These are phyloP conservation scores for Crypturellus tataupa DNA, from an alignment of 2,797 vertebrate genomes.

Conservation along the genomic window DNA sequence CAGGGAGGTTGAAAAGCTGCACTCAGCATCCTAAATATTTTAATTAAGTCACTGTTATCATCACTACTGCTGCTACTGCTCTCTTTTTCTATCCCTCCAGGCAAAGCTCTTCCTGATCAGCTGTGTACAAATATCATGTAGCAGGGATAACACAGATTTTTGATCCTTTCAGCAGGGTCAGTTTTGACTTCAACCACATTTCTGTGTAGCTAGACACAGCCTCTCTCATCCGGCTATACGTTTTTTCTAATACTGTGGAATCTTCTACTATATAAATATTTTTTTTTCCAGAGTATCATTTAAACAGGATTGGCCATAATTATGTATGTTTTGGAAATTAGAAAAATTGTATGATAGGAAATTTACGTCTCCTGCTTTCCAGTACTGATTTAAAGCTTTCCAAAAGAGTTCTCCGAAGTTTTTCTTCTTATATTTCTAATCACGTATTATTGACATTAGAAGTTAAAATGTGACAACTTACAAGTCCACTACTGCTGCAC, in stretches of 20 bases:
- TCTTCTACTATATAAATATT: constrained; percentile 17
- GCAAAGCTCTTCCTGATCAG: not conserved
- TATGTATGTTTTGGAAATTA: constrained; percentile 34
- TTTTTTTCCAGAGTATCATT: constrained; percentile 53
- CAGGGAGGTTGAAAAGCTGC: not conserved
- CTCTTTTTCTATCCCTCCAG: not conserved
- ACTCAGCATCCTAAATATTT: not conserved
- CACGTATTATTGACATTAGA: not conserved
- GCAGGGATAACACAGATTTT: not conserved
- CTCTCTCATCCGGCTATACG: not conserved
- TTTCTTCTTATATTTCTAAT: not conserved
- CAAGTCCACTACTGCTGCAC: not conserved
- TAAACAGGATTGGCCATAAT: constrained; percentile 41
- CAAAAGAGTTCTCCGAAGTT: not conserved
- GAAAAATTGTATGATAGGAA: not conserved
- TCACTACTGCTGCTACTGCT: not conserved
- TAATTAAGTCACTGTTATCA: not conserved
- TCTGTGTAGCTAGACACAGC: not conserved
- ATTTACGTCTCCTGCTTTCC: constrained; percentile 37
- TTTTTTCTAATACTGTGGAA: constrained; percentile 14
- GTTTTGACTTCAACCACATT: not conserved
- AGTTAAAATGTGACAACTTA: not conserved
- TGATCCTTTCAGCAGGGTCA: not conserved
- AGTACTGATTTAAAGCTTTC: not conserved
- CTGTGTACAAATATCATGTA: not conserved